Evolutionary conservation across 2,888 invertebrate genomes (phyloP), one percentile per base, ranked within the genome.

Genomic region (Nomada fabriciana): DNA sequence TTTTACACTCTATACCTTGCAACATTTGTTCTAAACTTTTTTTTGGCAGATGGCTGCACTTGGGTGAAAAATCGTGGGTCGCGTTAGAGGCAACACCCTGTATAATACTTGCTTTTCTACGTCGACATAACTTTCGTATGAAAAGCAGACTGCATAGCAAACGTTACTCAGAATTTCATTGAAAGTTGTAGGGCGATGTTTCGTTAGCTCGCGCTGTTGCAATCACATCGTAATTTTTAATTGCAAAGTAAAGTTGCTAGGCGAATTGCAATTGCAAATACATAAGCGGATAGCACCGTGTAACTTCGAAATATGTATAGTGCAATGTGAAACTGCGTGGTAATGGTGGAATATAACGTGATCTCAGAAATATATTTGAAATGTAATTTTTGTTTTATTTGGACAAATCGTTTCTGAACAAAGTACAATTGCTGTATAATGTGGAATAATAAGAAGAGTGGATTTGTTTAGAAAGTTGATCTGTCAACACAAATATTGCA

Each of bases 151-250:
- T 11, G 53, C 0, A 15, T 10, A 20, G 9, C 10, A 52, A 52
- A 15, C 18, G n/a, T 36, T 65, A 79, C 36, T 70, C 43, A 25
- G 53, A 23, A 20, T 76, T 69, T 59, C 57, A 43, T 79, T 65
- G 36, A 60, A 61, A 74, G 29, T 53, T 52, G 29, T 2, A 25
- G 20, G 18, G 47, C 47, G 36, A 36, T 23, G 47, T 36, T n/a
- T 65, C 47, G 79, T 59, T 79, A 63, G 15, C 15, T 5, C 9
- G 20, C 36, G 15, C 52, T 36, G 23, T 7, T 52, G 53, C 25
- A 20, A 79, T 65, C 47, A 43, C 43, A n/a, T 47, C 10, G 43
- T 79, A 70, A 80, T 70, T 80, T 71, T 80, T 79, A 70, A 80
- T 80, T 71, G 23, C n/a, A 20, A 36, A 71, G 70, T 64, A 70